Conservation (phyloP, 2,888 invertebrate genomes). For the Nephrocerus scutellatus region DNA sequence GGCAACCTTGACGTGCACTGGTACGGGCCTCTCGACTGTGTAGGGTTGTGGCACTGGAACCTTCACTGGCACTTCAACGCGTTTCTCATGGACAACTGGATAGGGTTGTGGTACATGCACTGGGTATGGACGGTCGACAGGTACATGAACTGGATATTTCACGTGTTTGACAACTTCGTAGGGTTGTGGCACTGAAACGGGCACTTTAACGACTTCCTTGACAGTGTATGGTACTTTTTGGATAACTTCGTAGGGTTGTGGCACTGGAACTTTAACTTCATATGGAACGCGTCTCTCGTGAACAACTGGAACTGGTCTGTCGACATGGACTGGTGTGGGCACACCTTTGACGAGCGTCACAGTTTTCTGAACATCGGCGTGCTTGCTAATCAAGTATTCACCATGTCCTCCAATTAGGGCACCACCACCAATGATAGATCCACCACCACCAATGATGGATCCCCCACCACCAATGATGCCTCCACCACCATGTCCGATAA, state of each 20-base stretch:
- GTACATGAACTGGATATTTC: conserved; percentile 53
- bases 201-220: conserved; percentile 60
- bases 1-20: conserved; percentile 56
- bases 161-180: conserved; percentile 57
- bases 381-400: conserved; percentile 44
- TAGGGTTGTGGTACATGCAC: conserved; percentile 59
- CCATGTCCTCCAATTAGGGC: conserved; percentile 33
- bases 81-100: conserved; percentile 58
- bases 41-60: conserved; percentile 43
- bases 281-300: conserved; percentile 56
- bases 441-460: conserved; percentile 39
- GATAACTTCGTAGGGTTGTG: conserved; percentile 65
- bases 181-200: conserved; percentile 56
- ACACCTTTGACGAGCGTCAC: conserved; percentile 69
- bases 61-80: conserved; percentile 57
- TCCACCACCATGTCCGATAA: conserved; percentile 39
- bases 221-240: conserved; percentile 61
- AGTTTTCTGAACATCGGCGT: conserved; percentile 58
- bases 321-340: conserved; percentile 66
- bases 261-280: conserved; percentile 59
- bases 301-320: conserved; percentile 64
- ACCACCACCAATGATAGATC: conserved; percentile 13
- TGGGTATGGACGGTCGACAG: conserved; percentile 62
- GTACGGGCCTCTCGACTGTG: conserved; percentile 54
- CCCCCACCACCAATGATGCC: conserved; percentile 34